Base-by-base conservation (phyloP, 2,113 vertebrate genomes). In the Pollachius pollachius region DNA sequence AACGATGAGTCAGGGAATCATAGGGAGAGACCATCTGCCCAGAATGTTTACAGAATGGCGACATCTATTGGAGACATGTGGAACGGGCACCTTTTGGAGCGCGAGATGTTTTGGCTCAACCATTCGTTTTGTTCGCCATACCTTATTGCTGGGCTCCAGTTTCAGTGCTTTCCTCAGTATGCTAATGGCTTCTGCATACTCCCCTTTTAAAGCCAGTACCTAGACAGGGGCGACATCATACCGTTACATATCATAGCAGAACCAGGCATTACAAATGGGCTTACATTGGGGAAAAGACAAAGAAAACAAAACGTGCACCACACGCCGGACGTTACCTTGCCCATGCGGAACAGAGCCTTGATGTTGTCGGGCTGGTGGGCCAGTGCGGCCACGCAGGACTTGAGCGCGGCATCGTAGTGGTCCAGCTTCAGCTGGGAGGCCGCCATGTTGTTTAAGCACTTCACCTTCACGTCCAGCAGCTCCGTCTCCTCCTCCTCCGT, bases 401-500 rank as follows among this genome's bases (percentile, higher is more conserved):
- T 95, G 48, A 98, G 89, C 0, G 96, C 97, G 0, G 95, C 96
- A 0, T 97, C 95, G 5, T 94, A 94, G 80, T 97, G 97, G 80
- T 99, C 97, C 73, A 99, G 74, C 76, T 99, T 98, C 7, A 99
- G 91, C 89, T 98, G 97, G 0, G 96, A 94, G 0, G 97, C 97
- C 0, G 97, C 97, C 90, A 99, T 93, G 88, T 99, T 99, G 92
- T 99, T 99, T 62, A 99, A 90, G 89, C 97, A 99, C 77, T 98
- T 99, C 77, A 99, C 93, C 88, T 97, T 97, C 72, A 99, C 91
- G 0, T 95, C 95, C 67, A 96, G 71, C 73, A 99, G 84, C 62
- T 94, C 92, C 0, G 89, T 88, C 81, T 98, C 97, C 79, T 98
- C 96, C 0, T 96, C 92, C 0, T 86, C 82, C 12, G 76, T 94